Percentiles rank a stretch among this genome's conserved stretches.
Evolutionary conservation across 2,888 invertebrate species (phyloP).

Genomic region (Petrolisthes manimaculis): DNA sequence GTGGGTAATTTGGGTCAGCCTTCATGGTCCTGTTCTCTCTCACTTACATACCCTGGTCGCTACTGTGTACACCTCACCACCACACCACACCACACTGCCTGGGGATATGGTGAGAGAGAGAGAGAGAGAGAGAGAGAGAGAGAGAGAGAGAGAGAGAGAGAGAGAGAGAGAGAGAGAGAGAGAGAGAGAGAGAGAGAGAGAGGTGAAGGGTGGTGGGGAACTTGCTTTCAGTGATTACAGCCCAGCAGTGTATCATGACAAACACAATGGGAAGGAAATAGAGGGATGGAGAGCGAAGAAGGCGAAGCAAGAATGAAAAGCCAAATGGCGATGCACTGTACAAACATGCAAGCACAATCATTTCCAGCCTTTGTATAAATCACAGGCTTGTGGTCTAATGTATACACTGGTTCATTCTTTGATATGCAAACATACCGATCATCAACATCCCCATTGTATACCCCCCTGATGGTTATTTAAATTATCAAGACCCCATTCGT

Average conservation of each 20-base stretch:
- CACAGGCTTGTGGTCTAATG: not conserved
- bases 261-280: not conserved
- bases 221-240: not conserved
- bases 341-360: slow-evolving; percentile 7
- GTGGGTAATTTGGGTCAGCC: not conserved
- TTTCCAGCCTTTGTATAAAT: not conserved
- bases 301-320: not conserved
- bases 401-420: not conserved
- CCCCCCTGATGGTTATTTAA: too few relatives aligned
- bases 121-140: not conserved
- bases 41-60: slow-evolving; percentile 7
- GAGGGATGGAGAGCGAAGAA: not conserved
- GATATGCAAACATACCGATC: slow-evolving; percentile 9
- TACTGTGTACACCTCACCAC: not conserved
- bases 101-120: not conserved
- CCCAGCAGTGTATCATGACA: not conserved
- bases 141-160: not conserved
- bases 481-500: too few relatives aligned
- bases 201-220: not conserved
- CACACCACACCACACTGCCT: not conserved
- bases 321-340: not conserved
- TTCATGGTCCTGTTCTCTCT: not conserved
- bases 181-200: not conserved
- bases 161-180: not conserved
- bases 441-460: not conserved